Evolutionary conservation across 2,113 vertebrate genomes (phyloP).

Genomic region (Parus major): DNA sequence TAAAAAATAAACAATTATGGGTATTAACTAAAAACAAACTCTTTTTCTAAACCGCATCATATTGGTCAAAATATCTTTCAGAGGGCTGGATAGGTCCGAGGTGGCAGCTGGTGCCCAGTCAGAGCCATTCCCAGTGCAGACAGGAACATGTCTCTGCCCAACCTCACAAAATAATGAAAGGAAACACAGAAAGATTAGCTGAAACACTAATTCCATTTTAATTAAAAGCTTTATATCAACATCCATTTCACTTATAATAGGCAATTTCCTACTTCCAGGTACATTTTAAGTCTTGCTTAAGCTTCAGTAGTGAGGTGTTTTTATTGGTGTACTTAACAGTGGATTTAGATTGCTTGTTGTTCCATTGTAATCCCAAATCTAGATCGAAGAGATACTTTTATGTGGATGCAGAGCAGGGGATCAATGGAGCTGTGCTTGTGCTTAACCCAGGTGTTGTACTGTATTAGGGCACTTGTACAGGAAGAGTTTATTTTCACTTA

Average conservation of each 20-base stretch:
- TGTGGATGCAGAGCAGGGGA: neutral
- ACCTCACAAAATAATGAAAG: neutral
- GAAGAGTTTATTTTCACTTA: neutral
- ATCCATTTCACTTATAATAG: conserved; percentile 26
- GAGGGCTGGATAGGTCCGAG: neutral
- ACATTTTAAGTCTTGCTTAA: conserved; percentile 33
- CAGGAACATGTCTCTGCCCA: neutral
- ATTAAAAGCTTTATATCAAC: conserved; percentile 29
- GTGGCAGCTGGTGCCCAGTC: neutral
- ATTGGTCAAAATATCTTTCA: neutral
- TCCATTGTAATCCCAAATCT: neutral
- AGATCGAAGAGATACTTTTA: neutral
- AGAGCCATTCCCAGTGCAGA: neutral
- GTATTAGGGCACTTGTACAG: neutral
- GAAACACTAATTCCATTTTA: conserved; percentile 58
- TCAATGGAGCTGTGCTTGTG: neutral
- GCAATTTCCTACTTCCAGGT: conserved; percentile 16
- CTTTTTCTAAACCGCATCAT: neutral
- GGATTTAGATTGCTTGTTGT: neutral
- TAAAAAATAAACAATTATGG: fast-evolving
- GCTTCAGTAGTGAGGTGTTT: neutral
- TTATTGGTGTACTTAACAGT: neutral
- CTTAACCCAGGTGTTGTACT: neutral
- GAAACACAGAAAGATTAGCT: conserved; percentile 60
- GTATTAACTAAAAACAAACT: neutral